phyloP scores from a whole-genome alignment of 2,113 vertebrate species.

The Anarrhichthys ocellatus region DNA sequence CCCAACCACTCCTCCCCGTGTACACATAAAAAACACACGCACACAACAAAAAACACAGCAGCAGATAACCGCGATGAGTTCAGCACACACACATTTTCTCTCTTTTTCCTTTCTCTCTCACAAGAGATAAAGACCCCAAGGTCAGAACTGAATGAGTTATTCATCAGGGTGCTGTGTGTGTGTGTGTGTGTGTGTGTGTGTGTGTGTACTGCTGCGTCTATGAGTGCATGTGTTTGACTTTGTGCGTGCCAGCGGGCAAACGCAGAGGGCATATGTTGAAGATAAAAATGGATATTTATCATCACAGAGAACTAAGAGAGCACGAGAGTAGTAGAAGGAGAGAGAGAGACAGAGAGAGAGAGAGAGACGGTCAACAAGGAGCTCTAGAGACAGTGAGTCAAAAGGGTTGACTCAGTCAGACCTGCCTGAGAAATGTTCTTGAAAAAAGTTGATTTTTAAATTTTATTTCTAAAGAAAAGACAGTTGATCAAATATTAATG shows the following conservation, averaged over 20 bases:
- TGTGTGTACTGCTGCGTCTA: slow-evolving; percentile 22
- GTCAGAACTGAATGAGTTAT: slow-evolving; percentile 77
- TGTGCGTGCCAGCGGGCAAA: slow-evolving; percentile 68
- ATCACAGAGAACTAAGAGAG: slow-evolving; percentile 62
- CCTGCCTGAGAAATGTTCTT: slow-evolving; percentile 47
- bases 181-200: slow-evolving; percentile 29
- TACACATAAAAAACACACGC: slow-evolving; percentile 36
- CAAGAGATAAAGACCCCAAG: slow-evolving; percentile 74
- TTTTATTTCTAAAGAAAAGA: slow-evolving; percentile 70
- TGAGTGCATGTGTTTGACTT: slow-evolving; percentile 62
- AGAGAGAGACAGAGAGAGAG: not conserved
- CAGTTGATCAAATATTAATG: slow-evolving; percentile 74
- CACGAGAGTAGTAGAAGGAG: slow-evolving; percentile 38
- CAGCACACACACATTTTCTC: slow-evolving; percentile 57
- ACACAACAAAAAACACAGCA: slow-evolving; percentile 53
- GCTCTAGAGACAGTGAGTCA: slow-evolving; percentile 3
- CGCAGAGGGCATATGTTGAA: slow-evolving; percentile 77
- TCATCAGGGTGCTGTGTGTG: slow-evolving; percentile 57
- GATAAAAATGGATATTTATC: slow-evolving; percentile 82
- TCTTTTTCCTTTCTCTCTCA: slow-evolving; percentile 42
- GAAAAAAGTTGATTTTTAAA: slow-evolving; percentile 33
- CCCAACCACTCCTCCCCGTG: slow-evolving; percentile 41
- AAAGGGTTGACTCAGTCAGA: slow-evolving; percentile 12
- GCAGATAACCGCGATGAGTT: slow-evolving; percentile 72
- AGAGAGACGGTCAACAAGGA: slow-evolving; percentile 15